phyloP scores from a whole-genome alignment of 2,113 vertebrate genomes.

The Serinus canaria region DNA sequence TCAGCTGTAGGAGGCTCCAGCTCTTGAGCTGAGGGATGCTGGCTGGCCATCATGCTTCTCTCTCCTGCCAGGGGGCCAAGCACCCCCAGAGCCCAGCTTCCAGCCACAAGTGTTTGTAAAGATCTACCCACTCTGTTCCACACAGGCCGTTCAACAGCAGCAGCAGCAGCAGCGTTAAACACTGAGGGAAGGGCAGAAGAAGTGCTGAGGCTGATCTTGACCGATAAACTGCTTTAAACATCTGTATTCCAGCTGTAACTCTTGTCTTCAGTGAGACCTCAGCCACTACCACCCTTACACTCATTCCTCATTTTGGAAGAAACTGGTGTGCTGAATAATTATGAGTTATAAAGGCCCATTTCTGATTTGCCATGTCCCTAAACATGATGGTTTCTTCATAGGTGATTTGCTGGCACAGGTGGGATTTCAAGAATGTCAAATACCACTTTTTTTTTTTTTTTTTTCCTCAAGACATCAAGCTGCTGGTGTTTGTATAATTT shows the following conservation, averaged over 20 bases:
- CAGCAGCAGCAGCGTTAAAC: not conserved
- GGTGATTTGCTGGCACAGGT: not conserved
- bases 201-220: not conserved
- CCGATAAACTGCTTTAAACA: rapidly evolving
- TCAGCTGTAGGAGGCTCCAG: not conserved
- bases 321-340: not conserved
- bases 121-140: no score
- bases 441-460: not conserved
- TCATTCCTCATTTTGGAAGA: not conserved
- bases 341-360: not conserved
- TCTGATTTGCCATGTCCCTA: not conserved
- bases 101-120: not conserved
- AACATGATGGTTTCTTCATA: not conserved
- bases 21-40: not conserved
- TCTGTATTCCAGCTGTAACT: not conserved
- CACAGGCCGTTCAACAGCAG: not conserved
- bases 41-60: not conserved
- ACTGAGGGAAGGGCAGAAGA: not conserved
- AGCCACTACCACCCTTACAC: not conserved
- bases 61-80: not conserved
- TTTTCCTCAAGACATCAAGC: not conserved
- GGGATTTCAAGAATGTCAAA: not conserved
- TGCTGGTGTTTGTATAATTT: not conserved
- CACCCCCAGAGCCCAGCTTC: not conserved
- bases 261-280: not conserved